These are phyloP conservation scores for Spisula solida DNA, from an alignment of 2,888 invertebrate species.

Conservation along the genomic window DNA sequence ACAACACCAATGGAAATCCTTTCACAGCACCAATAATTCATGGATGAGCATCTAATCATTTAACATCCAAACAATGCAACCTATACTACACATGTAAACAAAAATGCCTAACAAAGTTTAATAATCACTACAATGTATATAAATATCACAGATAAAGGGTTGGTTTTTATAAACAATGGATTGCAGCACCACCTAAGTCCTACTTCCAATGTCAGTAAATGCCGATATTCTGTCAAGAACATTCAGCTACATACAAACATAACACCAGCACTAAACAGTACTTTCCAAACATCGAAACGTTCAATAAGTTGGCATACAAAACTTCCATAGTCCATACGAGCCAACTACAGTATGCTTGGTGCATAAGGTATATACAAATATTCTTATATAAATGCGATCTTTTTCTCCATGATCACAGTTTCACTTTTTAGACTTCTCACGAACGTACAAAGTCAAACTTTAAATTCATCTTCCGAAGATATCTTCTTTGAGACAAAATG, in stretches of 20 bases:
- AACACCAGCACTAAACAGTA: too few species aligned
- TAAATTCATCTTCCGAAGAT: too few species aligned
- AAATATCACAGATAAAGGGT: slow-evolving; percentile 41
- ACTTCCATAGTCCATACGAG: too few species aligned
- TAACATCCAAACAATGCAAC: not conserved
- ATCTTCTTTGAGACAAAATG: not conserved
- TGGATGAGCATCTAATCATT: not conserved
- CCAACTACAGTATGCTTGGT: too few species aligned
- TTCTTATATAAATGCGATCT: too few species aligned
- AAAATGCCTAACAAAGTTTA: slow-evolving; percentile 7
- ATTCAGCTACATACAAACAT: not conserved
- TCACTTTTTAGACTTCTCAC: too few species aligned
- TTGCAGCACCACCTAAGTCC: not conserved
- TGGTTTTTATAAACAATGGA: not conserved
- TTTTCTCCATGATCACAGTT: too few species aligned
- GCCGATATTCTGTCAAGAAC: not conserved
- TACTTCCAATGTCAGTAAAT: not conserved
- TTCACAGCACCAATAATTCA: not conserved
- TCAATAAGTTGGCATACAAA: too few species aligned
- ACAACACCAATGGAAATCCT: not conserved
- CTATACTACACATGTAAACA: not conserved
- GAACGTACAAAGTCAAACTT: too few species aligned
- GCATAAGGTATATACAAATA: too few species aligned
- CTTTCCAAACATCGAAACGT: too few species aligned
- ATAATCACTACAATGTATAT: not conserved